phyloP scores from a whole-genome alignment of 2,888 invertebrate genomes.

The Lydus trimaculatus region DNA sequence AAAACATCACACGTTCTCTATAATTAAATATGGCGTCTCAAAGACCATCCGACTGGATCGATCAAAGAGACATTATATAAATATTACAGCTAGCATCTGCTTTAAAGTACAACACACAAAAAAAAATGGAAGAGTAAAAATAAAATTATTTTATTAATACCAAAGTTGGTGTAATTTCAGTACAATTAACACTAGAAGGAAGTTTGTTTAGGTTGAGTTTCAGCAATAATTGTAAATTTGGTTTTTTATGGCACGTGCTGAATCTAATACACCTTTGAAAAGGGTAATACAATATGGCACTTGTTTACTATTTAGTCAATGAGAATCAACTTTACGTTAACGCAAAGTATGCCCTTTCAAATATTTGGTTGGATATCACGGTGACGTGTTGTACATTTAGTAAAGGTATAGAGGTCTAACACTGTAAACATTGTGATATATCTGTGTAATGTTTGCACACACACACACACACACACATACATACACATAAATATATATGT shows the following conservation, averaged over 20 bases:
- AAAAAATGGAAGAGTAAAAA: not conserved
- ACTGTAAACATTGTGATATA: conserved; percentile 50
- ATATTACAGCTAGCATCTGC: not conserved
- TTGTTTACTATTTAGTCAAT: conserved; percentile 35
- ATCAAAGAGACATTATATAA: conserved; percentile 7
- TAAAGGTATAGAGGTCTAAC: conserved; percentile 34
- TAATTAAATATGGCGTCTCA: conserved; percentile 54
- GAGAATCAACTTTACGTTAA: conserved; percentile 23
- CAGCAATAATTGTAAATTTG: conserved; percentile 34
- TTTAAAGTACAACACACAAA: not conserved
- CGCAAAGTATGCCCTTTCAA: not conserved
- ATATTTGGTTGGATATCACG: not conserved
- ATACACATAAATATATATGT: not conserved
- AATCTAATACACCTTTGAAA: conserved; percentile 48
- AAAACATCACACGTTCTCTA: conserved; percentile 56
- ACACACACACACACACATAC: not conserved
- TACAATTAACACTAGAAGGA: not conserved
- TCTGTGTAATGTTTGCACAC: conserved; percentile 36
- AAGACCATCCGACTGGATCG: conserved; percentile 30
- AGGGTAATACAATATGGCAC: conserved; percentile 47
- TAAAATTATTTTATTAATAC: not conserved
- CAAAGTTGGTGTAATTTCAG: not conserved
- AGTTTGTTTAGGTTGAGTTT: not conserved
- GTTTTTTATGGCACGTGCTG: conserved; percentile 46
- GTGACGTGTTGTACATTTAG: conserved; percentile 20